Conservation (phyloP, 2,797 vertebrate genomes). For the Acipenser oxyrinchus region DNA sequence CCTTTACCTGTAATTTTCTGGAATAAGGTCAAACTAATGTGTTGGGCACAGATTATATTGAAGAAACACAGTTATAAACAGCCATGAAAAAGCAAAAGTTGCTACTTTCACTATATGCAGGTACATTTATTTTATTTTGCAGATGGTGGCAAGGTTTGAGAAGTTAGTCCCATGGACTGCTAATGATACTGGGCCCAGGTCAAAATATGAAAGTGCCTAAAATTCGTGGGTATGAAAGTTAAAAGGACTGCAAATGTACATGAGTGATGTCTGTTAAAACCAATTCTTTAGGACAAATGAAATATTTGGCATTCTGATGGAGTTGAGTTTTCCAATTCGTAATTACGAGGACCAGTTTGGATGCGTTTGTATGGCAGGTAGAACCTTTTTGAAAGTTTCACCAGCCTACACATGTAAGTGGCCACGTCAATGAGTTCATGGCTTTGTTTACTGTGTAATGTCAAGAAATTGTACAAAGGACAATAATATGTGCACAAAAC, state of each 20-base stretch:
- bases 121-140: too few species aligned
- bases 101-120: too few species aligned
- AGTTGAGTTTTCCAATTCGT: too few species aligned
- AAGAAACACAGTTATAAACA: constrained; percentile 3
- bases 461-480: not conserved
- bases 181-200: constrained; percentile 38
- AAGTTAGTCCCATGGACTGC: constrained; percentile 69
- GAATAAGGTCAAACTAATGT: not conserved
- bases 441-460: not conserved
- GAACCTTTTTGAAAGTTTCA: not conserved
- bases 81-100: constrained; percentile 14
- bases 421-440: not conserved
- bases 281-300: too few species aligned
- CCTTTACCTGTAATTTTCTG: too few species aligned
- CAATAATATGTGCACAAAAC: not conserved
- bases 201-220: constrained; percentile 66
- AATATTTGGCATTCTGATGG: too few species aligned
- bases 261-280: too few species aligned
- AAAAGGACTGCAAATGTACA: too few species aligned
- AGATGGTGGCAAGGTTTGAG: constrained; percentile 27
- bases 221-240: constrained; percentile 35
- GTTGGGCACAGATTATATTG: constrained; percentile 22
- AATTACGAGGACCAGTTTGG: too few species aligned
- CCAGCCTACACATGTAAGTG: not conserved
- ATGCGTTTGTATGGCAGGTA: too few species aligned